Evolutionary conservation across 2,888 invertebrate species (phyloP), one percentile per base, ranked within the genome.

Genomic region (Nymphalis c-album): DNA sequence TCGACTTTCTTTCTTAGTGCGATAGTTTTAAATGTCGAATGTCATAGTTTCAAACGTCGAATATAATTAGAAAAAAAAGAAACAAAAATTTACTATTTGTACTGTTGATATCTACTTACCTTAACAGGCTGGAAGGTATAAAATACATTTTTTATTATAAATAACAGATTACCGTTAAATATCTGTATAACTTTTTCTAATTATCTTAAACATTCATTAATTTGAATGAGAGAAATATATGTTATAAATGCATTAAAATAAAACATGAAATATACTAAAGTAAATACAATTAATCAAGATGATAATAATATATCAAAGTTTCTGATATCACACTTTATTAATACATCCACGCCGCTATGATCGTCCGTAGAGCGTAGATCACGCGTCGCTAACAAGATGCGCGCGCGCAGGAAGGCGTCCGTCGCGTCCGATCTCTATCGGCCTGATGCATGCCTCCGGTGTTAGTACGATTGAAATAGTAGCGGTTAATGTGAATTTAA

Each of bases 361-460:
- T 67, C 45, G 53, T 67, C 48, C 64, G 58, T 47, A 17, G 58
- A 55, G 63, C 55, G 59, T 71, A 63, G 63, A 65, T 71, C 63
- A 66, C 59, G 60, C 48, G 58, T 63, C 57, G 50, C 46, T 69
- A 67, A 65, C 67, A 51, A 67, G 71, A 62, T 72, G 68, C 70
- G 63, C 60, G 58, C 51, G 48, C 59, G 46, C 66, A 68, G 75
- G 76, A 74, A 77, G 74, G 70, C 70, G 72, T 71, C 66, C 68
- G 71, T 73, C 71, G 53, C 55, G 61, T 58, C 55, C 67, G 74
- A 76, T 74, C 60, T 48, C 67, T 75, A 75, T 76, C 74, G 40
- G 48, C 16, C 66, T 61, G 74, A 73, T 71, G 64, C 67, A 68
- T 70, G 69, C 74, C 71, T 73, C 73, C 67, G 60, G 70, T 70